Evolutionary conservation across 2,888 invertebrate genomes (phyloP), one percentile per base, ranked within the genome.

Genomic region (Nycteola revayana): DNA sequence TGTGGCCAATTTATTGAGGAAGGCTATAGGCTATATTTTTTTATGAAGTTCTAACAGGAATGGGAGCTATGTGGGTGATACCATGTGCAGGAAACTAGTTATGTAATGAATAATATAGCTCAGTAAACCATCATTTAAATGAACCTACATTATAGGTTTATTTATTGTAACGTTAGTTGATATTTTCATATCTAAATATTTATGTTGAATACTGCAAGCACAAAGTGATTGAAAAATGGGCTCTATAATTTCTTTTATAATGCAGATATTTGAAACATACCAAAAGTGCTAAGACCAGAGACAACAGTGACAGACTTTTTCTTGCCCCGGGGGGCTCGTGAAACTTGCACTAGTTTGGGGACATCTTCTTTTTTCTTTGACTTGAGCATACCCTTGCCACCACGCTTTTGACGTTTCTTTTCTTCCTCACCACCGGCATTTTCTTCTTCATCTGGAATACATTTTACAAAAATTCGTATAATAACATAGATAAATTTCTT

Each of bases 271-370:
- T n/a, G n/a, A 32, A 26, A 44, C 60, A 8, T 64, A 97, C 98
- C 98, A 88, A 97, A 98, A 53, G 97, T 96, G 70, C 94, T 96
- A 25, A 99, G 89, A 21, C 99, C 99, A 25, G 96, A 97, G 0
- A 99, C 96, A 7, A 99, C 97, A 1, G 99, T 99, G 1, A 99
- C 98, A 24, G 96, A 97, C 91, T 99, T 98, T 93, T 98, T 99
- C 76, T 99, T 99, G 43, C 99, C 99, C 58, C 99, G 91, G 9
- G 98, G 97, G 47, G 97, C 95, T 66, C 96, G 91, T 1, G 96
- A 96, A 1, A 97, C 91, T 66, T 93, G 93, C 25, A 97, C 93
- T 75, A 95, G 91, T 73, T 95, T 96, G 7, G 96, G 96, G 7
- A 94, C 94, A 78, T 96, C 95, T 58, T 96, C 96, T 73, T 96